Evolutionary conservation across 1,140 invertebrate genomes (phyloP), one percentile per base, ranked within the genome.

Genomic region (Drosophila equinoxialis): DNA sequence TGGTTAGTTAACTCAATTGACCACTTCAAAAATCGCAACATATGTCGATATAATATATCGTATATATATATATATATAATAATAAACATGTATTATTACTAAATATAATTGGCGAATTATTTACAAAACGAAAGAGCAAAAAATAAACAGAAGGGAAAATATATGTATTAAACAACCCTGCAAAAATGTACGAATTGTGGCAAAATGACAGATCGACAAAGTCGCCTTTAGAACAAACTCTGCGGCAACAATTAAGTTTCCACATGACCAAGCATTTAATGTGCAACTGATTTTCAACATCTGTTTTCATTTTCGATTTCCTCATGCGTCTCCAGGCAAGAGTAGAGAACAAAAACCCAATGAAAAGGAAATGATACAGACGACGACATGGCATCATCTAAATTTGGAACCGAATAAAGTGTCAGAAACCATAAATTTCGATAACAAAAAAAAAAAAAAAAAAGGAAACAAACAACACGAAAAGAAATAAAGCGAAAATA

Each of bases 261-360:
- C 89, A 89, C 89, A 91, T 89, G 89, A 91, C 70, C 74, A 74
- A 72, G 81, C 68, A 67, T 86, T 90, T 90, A 85, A 90, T 90
- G 83, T 90, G 81, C 83, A 81, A 79, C 87, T 91, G 89, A 91
- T 91, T 91, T 85, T 77, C 83, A 82, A 91, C 89, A 91, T 91
- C 89, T 91, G 89, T 78, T 91, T 91, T 85, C 79, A 91, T 89
- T 91, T 91, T 76, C 58, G 69, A 69, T 64, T 78, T 68, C 55
- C 81, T 79, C 69, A 77, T 70, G 72, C 75, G 48, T 35, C 37
- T 60, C 23, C 26, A 48, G 45, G 35, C 17, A 48, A 8, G 8
- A 30, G 30, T 30, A 48, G 45, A 48, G 14, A 48, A 33, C 63
- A 61, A 65, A 68, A 71, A 71, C 58, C 69, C 83, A 86, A 65